Evolutionary conservation across 2,113 vertebrate species (phyloP).

Genomic region (Megaleporinus macrocephalus): DNA sequence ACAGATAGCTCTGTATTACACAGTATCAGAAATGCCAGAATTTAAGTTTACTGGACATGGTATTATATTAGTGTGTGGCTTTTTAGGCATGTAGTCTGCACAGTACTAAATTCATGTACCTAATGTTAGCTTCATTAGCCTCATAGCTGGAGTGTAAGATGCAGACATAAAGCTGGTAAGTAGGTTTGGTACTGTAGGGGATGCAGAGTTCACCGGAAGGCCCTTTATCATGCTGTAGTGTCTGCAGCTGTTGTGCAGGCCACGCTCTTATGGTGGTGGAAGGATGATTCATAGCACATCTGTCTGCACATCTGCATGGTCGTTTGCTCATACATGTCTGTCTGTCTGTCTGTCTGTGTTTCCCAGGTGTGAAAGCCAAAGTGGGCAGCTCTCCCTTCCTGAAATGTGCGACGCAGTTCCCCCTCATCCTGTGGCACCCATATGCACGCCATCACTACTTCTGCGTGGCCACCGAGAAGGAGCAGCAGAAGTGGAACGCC

Average conservation of each 20-base stretch:
- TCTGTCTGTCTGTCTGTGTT: constrained; percentile 26
- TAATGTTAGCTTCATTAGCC: too few species aligned
- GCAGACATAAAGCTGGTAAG: too few species aligned
- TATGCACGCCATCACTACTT: constrained; percentile 87
- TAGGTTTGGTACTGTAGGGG: too few species aligned
- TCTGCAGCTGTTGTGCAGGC: background rate
- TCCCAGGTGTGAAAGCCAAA: constrained; percentile 82
- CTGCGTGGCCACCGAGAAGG: constrained; percentile 85
- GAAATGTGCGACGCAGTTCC: constrained; percentile 88
- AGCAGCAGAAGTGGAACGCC: constrained; percentile 91
- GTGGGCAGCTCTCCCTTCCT: constrained; percentile 81
- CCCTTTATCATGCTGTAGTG: background rate
- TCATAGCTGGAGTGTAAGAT: background rate
- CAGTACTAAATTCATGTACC: too few species aligned
- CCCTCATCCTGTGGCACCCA: constrained; percentile 92
- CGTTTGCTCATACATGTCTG: constrained; percentile 13
- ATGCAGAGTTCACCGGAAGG: background rate
- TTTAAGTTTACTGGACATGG: too few species aligned
- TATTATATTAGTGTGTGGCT: too few species aligned
- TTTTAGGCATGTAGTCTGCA: too few species aligned
- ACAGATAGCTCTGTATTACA: too few species aligned
- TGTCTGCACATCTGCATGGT: background rate
- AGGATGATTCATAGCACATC: background rate
- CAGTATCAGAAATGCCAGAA: too few species aligned
- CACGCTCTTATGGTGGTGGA: background rate